A percentile compares a stretch with the other conserved stretches of the same genome.
Evolutionary conservation across 1,140 invertebrate genomes (phyloP).

Genomic region (Meloidogyne chitwoodi): DNA sequence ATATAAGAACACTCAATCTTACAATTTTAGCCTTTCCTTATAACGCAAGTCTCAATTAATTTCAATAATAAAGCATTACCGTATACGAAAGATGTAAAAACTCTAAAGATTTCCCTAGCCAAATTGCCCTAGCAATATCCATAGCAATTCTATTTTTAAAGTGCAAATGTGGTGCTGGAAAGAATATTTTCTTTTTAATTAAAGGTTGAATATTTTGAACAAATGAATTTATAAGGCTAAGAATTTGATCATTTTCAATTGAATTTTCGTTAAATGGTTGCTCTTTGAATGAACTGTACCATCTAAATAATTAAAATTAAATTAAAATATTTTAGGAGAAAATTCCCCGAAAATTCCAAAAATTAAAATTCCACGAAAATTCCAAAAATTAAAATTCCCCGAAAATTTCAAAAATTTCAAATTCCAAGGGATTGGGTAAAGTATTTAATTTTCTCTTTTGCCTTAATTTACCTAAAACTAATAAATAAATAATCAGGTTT

Average conservation of each 20-base stretch:
- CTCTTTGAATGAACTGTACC: neutral
- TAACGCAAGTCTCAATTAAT: no score
- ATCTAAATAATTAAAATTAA: neutral
- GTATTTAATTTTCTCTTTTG: no score
- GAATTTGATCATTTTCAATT: conserved; percentile 6
- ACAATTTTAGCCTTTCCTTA: no score
- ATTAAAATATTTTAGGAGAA: neutral
- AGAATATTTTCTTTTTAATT: conserved; percentile 1
- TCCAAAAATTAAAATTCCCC: no score
- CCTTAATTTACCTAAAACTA: neutral
- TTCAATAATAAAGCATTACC: neutral
- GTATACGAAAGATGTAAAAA: neutral
- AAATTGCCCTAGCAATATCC: conserved; percentile 7
- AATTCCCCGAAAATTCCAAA: no score
- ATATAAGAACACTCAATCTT: no score
- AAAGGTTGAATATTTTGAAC: neutral
- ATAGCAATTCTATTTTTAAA: neutral
- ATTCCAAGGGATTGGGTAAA: no score
- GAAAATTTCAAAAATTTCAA: no score
- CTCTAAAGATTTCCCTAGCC: neutral
- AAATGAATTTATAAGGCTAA: neutral
- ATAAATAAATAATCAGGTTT: conserved; percentile 11
- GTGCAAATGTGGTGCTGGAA: neutral
- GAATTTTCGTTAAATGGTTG: neutral
- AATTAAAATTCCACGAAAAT: no score